Base-by-base conservation (phyloP, 2,113 vertebrate species). In the Chionodraco myersi region DNA sequence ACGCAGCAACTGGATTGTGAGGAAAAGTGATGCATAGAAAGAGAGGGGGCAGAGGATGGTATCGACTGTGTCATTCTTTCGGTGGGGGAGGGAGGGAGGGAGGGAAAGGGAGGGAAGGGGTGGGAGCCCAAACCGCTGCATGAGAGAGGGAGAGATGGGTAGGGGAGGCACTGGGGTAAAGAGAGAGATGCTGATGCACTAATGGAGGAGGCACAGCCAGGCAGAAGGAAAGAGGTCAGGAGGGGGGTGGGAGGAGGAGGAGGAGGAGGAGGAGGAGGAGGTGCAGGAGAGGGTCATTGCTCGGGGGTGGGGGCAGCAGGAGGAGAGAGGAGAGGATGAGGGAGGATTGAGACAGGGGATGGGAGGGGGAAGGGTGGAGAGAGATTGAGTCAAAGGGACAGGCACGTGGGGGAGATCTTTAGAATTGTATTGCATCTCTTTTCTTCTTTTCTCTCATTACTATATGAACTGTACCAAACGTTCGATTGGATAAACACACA, bases 211-310 rank as follows among this genome's bases (percentile, higher is more conserved):
- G 58, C 14, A 75, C 49, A 81, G 72, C 58, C 41, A 69, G 72
- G 74, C 57, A 73, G 78, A 56, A 61, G 76, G 84, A 87, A 80
- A 85, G 88, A 88, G 86, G 88, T 89, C 85, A 87, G 75, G 75
- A 76, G 51, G 73, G 60, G 57, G 74, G 47, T 12, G 65, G 53
- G 64, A 52, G 62, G 74, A 34, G 30, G 70, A 65, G 21, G 70
- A 21, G 53, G 64, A 52, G 62, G 74, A 34, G 30, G 70, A 65
- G 21, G 70, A 21, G 44, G 61, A 34, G 30, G 70, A 65, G 44
- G 61, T 10, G 61, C 12, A 23, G 26, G 48, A 30, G 56, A 12
- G 63, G 71, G 86, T 77, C 74, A 71, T 70, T 74, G 76, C 79
- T 78, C 36, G n/a, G 26, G 73, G 79, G 68, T 26, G 66, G 56